Conservation (phyloP, 2,113 vertebrate genomes). For the Brienomyrus brachyistius region DNA sequence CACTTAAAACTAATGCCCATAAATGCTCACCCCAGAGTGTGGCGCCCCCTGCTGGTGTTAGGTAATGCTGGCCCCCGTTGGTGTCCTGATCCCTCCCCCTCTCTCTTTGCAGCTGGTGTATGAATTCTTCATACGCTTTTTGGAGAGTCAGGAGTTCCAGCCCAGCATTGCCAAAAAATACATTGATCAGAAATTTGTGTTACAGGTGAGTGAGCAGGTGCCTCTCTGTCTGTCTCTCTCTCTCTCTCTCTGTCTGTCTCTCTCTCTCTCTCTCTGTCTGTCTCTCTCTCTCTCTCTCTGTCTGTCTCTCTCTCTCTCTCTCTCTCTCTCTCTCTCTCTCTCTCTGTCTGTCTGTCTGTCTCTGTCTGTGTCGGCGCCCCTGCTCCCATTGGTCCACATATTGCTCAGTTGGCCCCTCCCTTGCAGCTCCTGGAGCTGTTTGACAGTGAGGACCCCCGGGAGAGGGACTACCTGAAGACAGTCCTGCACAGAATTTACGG, state of each 20-base stretch:
- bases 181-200: constrained; percentile 99
- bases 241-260: background rate
- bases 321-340: too few species aligned
- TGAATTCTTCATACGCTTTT: constrained; percentile 99
- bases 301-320: too few species aligned
- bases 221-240: background rate
- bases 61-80: background rate
- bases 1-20: background rate
- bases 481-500: constrained; percentile 99
- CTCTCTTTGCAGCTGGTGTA: constrained; percentile 83
- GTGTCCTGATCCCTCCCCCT: background rate
- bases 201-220: constrained; percentile 77
- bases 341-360: too few species aligned
- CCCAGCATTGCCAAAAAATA: constrained; percentile 99
- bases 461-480: constrained; percentile 98
- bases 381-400: background rate
- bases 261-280: too few species aligned
- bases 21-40: background rate
- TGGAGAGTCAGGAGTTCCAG: constrained; percentile 99
- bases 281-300: too few species aligned
- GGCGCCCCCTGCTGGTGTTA: background rate
- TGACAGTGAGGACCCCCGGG: constrained; percentile 96
- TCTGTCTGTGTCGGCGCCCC: background rate
- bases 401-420: background rate
- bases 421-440: constrained; percentile 91